Evolutionary conservation across 1,140 invertebrate genomes (phyloP).

Genomic region (Carposina sasakii): DNA sequence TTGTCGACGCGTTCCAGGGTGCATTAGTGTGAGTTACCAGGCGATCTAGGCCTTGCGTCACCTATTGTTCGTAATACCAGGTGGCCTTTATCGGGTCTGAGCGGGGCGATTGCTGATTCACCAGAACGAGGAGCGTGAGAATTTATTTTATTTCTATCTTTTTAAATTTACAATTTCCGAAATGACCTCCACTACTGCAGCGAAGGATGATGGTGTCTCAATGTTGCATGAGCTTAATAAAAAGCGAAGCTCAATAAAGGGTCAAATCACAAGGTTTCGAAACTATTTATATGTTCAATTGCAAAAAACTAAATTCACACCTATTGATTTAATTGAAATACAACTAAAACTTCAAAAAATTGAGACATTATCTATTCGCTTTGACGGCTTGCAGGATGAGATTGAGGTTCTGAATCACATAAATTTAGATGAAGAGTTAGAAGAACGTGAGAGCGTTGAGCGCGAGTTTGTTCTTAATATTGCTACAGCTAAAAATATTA

Average conservation of each 20-base stretch:
- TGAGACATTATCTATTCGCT: not conserved
- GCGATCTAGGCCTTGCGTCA: no score
- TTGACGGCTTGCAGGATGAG: not conserved
- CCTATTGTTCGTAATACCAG: no score
- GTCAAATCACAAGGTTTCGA: not conserved
- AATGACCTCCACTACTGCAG: not conserved
- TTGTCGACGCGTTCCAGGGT: no score
- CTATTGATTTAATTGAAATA: not conserved
- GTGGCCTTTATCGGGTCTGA: no score
- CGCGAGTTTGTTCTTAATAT: not conserved
- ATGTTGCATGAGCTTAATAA: not conserved
- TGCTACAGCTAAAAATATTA: not conserved
- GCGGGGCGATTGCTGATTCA: no score
- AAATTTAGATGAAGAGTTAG: not conserved
- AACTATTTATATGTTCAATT: not conserved
- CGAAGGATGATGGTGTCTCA: not conserved
- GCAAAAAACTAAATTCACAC: not conserved
- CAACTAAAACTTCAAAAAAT: not conserved
- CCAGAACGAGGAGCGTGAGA: not conserved
- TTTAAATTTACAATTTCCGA: not conserved
- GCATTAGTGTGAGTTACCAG: no score
- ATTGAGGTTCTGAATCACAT: not conserved
- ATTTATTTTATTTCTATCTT: not conserved
- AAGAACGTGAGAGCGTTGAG: not conserved
- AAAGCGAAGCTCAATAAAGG: not conserved